Evolutionary conservation across 37 sponge, comb jelly and placozoan species (phyloP).

Genomic region (Cliona cf. orientalis): DNA sequence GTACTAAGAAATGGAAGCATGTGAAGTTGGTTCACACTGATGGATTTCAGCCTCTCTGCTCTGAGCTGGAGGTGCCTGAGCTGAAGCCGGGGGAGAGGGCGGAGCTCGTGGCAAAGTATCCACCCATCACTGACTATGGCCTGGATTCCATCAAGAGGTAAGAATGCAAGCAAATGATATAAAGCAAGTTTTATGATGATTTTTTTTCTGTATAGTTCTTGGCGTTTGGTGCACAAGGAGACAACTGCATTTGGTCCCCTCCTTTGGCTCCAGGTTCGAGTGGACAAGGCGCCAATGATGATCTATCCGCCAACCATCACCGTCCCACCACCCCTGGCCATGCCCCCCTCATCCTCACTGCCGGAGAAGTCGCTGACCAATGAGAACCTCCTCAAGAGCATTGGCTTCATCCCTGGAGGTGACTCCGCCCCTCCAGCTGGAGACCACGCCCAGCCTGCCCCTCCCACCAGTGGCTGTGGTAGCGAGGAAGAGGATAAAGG

Average conservation of each 20-base stretch:
- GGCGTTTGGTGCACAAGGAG: slow-evolving; percentile 61
- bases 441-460: background rate
- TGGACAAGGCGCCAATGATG: background rate
- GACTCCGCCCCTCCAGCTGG: background rate
- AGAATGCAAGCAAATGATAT: background rate
- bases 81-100: slow-evolving; percentile 69
- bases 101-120: slow-evolving; percentile 51
- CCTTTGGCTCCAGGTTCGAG: slow-evolving; percentile 60
- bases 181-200: background rate
- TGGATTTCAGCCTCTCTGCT: slow-evolving; percentile 44
- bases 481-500: background rate
- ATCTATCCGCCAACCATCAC: slow-evolving; percentile 8
- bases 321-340: background rate
- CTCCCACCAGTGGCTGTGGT: background rate
- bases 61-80: slow-evolving; percentile 53
- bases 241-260: slow-evolving; percentile 59
- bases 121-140: slow-evolving; percentile 22
- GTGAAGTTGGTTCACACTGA: slow-evolving; percentile 63
- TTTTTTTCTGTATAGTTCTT: slow-evolving; percentile 32
- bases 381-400: slow-evolving; percentile 27
- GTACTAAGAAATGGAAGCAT: slow-evolving; percentile 75
- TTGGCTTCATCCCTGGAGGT: slow-evolving; percentile 30
- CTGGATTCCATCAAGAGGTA: slow-evolving; percentile 45
- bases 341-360: background rate
- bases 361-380: slow-evolving; percentile 13